Evolutionary conservation across 2,797 vertebrate genomes (phyloP), one percentile per base, ranked within the genome.

Genomic region (Sebastes oblongus): DNA sequence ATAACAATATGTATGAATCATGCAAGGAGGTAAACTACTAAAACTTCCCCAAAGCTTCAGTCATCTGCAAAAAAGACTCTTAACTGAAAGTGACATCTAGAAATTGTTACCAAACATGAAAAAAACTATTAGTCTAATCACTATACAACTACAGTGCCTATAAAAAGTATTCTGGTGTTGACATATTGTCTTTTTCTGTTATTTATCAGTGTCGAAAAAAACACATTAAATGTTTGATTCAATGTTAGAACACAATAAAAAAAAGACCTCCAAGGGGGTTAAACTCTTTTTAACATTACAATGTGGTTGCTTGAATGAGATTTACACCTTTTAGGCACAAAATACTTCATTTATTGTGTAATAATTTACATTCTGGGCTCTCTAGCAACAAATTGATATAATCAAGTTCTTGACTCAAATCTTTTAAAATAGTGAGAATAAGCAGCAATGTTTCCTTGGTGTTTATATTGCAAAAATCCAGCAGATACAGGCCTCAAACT

Each of bases 401-500:
- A 25, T 3, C 6, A 18, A 7, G 12, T 64, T 69, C 2, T 58
- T 39, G 1, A 20, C 55, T 13, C 0, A 9, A 32, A 50, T n/a
- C 1, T 25, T n/a, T 27, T 16, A 12, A 61, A 54, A 20, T 1
- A n/a, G 0, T 4, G 9, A 64, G 8, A 32, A 55, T 39, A 39
- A 39, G 10, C 62, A 8, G 10, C 62, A 8, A 2, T 20, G 27
- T 75, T 54, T 39, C 10, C n/a, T 58, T 20, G 22, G 66, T 78
- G 13, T 77, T 71, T 60, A 18, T 16, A 66, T 18, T 6, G 22
- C 5, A 16, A 59, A 1, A 4, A 29, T 1, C 1, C 8, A 75
- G 34, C 82, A 83, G 29, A 79, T 64, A n/a, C 64, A 58, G 80
- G 81, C 77, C 81, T 72, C 39, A 73, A 80, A 87, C 68, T 84